phyloP scores from a whole-genome alignment of 2,888 invertebrate genomes.

The Nomada fabriciana region DNA sequence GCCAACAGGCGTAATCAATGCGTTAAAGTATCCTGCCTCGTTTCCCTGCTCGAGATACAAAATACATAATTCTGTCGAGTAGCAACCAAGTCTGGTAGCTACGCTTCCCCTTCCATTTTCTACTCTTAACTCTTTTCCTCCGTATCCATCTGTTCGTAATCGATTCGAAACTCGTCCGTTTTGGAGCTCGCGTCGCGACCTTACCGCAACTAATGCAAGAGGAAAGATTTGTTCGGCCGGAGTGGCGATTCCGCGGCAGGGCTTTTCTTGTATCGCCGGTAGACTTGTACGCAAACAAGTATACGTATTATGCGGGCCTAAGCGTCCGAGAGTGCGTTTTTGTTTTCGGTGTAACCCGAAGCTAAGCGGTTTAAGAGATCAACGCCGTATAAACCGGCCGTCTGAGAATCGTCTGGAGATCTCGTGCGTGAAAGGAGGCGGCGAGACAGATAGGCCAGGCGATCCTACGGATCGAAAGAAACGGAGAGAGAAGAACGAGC shows the following conservation, averaged over 20 bases:
- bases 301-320: constrained; percentile 78
- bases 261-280: constrained; percentile 60
- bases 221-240: neutral
- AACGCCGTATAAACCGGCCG: constrained; percentile 80
- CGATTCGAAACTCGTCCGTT: neutral
- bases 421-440: constrained; percentile 64
- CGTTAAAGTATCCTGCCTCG: constrained; percentile 8
- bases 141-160: neutral
- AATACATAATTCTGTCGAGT: constrained; percentile 19
- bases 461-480: constrained; percentile 32
- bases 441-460: constrained; percentile 23
- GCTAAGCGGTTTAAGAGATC: constrained; percentile 84
- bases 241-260: neutral
- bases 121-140: constrained; percentile 15
- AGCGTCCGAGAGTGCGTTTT: constrained; percentile 82
- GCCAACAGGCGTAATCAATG: constrained; percentile 36
- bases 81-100: constrained; percentile 29
- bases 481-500: constrained; percentile 1
- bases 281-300: constrained; percentile 78
- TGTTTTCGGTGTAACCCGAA: constrained; percentile 84
- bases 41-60: neutral
- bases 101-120: constrained; percentile 1
- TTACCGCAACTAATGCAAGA: neutral
- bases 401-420: constrained; percentile 80
- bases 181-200: neutral